A percentile compares a stretch with the other conserved stretches of the same genome.
Conservation (phyloP, 2,888 invertebrate species). For the Anoncus sp. region DNA sequence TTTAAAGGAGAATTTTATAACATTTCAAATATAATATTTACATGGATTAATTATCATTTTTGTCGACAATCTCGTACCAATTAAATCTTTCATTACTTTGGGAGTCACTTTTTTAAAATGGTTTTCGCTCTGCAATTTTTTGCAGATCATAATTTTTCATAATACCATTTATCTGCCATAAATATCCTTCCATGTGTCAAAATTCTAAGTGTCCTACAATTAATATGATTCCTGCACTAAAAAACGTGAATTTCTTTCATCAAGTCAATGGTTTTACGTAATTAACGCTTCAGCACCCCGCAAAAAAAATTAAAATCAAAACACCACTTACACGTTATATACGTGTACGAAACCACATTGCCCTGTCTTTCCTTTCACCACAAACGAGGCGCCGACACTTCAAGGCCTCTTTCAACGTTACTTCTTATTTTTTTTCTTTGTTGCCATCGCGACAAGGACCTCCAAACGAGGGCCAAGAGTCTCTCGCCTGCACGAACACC, state of each 20-base stretch:
- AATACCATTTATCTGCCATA: not conserved
- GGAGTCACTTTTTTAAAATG: not conserved
- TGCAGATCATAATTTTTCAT: not conserved
- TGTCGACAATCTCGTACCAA: not conserved
- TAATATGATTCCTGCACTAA: not conserved
- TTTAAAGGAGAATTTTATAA: not conserved
- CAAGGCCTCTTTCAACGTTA: slow-evolving; percentile 44
- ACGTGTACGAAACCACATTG: not conserved
- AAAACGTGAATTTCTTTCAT: slow-evolving; percentile 1
- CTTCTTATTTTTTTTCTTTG: slow-evolving; percentile 27
- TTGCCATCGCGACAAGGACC: slow-evolving; percentile 14
- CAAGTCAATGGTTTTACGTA: slow-evolving; percentile 5
- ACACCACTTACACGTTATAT: not conserved
- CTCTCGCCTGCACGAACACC: not conserved
- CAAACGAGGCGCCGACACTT: slow-evolving; percentile 57
- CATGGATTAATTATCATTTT: not conserved
- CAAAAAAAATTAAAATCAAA: slow-evolving; percentile 41
- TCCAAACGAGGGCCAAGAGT: slow-evolving; percentile 13
- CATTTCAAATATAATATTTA: not conserved
- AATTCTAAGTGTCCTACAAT: not conserved
- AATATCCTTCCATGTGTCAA: not conserved
- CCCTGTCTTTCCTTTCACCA: slow-evolving; percentile 4
- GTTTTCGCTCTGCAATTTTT: not conserved
- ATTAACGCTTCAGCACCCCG: slow-evolving; percentile 39
- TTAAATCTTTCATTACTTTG: not conserved